Evolutionary conservation across 1,140 invertebrate genomes (phyloP), one percentile per base, ranked within the genome.

Genomic region (Planococcus citri): DNA sequence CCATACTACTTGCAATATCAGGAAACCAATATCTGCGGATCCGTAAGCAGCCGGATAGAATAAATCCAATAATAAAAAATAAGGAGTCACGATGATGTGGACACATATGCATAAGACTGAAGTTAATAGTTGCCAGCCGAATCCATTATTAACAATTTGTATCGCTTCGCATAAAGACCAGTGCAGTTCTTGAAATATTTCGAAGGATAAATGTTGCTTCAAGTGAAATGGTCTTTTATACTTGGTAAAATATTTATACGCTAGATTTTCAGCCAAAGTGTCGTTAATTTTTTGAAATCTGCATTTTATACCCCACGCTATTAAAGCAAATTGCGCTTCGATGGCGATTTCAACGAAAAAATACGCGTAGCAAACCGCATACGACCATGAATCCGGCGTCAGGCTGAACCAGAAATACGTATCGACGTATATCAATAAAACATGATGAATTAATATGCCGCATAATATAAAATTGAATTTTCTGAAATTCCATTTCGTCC

Each of bases 11-110:
- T 73, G 73, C 12, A 73, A 37, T 9, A 71, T 2, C 20, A 72
- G 68, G 64, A 73, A 73, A 24, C 69, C 69, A 27, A 72, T 71
- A 38, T 73, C 69, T 8, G 68, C 69, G 24, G 57, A 69, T 25
- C 70, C 72, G 37, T 73, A 72, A 8, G 70, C 67, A 12, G 68
- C 70, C n/a, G 72, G 72, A n/a, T 71, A 73, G 57, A 73, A 71
- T 38, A 73, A 69, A 68, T 72, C 69, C n/a, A 73, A 33, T 4
- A 73, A 68, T 25, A 73, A 71, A 17, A 72, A 73, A 70, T 73
- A 72, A 1, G 73, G 72, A 17, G 73, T 72, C 1, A 72, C 69
- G 22, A 71, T 72, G 17, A 73, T 27, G n/a, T 73, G 72, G 12
- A 73, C 60, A 27, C 72, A 73, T 10, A 72, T 73, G n/a, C 61